phyloP scores from a whole-genome alignment of 2,113 vertebrate genomes.

The Solea senegalensis region DNA sequence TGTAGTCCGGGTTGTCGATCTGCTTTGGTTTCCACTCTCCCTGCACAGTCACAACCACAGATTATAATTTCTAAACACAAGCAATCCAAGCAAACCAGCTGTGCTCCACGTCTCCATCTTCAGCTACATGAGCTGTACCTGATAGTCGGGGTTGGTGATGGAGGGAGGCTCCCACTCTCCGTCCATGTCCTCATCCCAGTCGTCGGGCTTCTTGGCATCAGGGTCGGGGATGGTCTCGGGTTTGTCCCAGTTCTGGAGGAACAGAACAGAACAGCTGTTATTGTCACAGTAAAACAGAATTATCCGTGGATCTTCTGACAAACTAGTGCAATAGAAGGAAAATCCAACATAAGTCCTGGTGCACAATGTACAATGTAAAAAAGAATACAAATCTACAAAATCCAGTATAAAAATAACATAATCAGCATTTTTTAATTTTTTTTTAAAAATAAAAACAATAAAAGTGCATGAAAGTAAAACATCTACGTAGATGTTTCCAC shows the following conservation, averaged over 20 bases:
- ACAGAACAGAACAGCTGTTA: too few species aligned
- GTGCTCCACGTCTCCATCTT: neutral
- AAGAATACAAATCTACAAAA: too few species aligned
- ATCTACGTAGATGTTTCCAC: too few species aligned
- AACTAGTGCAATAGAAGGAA: too few species aligned
- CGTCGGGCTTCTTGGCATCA: constrained; percentile 80
- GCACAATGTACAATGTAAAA: too few species aligned
- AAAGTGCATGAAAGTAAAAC: too few species aligned
- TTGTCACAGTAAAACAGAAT: too few species aligned
- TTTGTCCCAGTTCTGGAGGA: constrained; percentile 83
- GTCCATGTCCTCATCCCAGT: constrained; percentile 82
- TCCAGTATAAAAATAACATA: too few species aligned
- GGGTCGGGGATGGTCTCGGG: constrained; percentile 82
- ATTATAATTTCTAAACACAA: neutral
- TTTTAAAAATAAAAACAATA: too few species aligned
- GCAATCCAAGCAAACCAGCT: neutral
- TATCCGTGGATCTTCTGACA: too few species aligned
- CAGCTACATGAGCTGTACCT: constrained; percentile 61
- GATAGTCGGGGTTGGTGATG: constrained; percentile 83
- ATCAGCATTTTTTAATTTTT: too few species aligned
- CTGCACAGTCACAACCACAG: constrained; percentile 50
- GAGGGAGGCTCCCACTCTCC: constrained; percentile 81
- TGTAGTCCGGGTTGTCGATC: constrained; percentile 81
- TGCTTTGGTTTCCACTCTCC: constrained; percentile 84
- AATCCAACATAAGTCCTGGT: too few species aligned